Evolutionary conservation across 2,888 invertebrate genomes (phyloP).

Genomic region (Linnaemya vulpina): DNA sequence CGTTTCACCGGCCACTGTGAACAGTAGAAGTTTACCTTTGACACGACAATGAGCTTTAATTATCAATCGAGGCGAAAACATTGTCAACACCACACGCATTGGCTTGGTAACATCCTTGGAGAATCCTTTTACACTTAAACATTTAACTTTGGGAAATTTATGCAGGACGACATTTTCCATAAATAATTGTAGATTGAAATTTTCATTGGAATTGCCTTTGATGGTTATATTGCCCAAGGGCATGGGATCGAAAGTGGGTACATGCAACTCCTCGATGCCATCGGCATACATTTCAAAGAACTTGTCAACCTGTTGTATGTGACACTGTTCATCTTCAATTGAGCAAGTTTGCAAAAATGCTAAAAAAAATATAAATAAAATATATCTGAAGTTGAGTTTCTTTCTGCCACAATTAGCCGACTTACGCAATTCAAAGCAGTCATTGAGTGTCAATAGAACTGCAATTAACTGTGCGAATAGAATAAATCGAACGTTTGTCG

Average conservation of each 20-base stretch:
- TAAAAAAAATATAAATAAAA: background rate
- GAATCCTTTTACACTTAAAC: slow-evolving; percentile 55
- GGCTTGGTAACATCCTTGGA: slow-evolving; percentile 27
- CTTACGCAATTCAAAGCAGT: slow-evolving; percentile 61
- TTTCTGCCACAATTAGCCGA: background rate
- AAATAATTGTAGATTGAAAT: slow-evolving; percentile 54
- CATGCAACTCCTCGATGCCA: slow-evolving; percentile 50
- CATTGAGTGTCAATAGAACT: background rate
- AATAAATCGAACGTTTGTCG: background rate
- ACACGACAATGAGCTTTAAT: slow-evolving; percentile 44
- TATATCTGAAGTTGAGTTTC: background rate
- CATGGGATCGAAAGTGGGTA: slow-evolving; percentile 56
- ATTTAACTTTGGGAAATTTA: slow-evolving; percentile 39
- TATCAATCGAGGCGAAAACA: slow-evolving; percentile 22
- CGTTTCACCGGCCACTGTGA: slow-evolving; percentile 47
- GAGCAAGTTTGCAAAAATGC: slow-evolving; percentile 57
- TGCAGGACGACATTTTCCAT: slow-evolving; percentile 46
- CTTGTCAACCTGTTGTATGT: slow-evolving; percentile 33
- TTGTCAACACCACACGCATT: slow-evolving; percentile 16
- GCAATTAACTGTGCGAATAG: slow-evolving; percentile 8
- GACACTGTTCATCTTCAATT: slow-evolving; percentile 58
- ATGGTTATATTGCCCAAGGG: slow-evolving; percentile 54
- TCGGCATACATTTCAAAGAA: slow-evolving; percentile 55
- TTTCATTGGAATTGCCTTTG: slow-evolving; percentile 48
- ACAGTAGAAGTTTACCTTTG: slow-evolving; percentile 59